A percentile compares a stretch with the other conserved stretches of the same genome.
Evolutionary conservation across 2,888 invertebrate genomes (phyloP).

Genomic region (Drosophila ezoana): DNA sequence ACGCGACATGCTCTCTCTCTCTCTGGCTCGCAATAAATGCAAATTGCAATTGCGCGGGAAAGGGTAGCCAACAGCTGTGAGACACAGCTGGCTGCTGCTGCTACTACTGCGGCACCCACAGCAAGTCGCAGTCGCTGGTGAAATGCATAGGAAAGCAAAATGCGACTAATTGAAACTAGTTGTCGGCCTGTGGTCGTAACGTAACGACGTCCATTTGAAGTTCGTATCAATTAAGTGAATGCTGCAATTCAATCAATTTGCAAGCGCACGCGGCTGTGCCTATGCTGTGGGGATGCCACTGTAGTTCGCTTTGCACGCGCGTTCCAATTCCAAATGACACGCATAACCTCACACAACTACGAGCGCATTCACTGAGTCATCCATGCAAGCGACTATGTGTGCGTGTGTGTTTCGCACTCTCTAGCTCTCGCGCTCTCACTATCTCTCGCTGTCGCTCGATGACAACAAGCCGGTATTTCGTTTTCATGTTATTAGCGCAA

Average conservation of each 20-base stretch:
- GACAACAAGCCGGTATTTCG: conserved; percentile 79
- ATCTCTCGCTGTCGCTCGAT: conserved; percentile 41
- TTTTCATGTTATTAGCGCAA: conserved; percentile 66
- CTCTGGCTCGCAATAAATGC: conserved; percentile 7
- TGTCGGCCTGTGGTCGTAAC: conserved; percentile 41
- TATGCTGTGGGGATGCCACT: conserved; percentile 53
- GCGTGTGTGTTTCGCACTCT: conserved; percentile 7
- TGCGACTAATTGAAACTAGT: conserved; percentile 70
- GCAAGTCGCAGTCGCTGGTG: conserved; percentile 42
- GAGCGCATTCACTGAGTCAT: conserved; percentile 73
- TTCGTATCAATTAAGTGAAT: conserved; percentile 83
- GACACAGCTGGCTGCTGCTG: conserved; percentile 38
- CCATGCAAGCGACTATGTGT: conserved; percentile 28
- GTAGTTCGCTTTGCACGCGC: conserved; percentile 53
- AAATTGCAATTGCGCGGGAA: conserved; percentile 66
- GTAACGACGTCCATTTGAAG: conserved; percentile 74
- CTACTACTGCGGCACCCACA: conserved; percentile 38
- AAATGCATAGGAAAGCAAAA: conserved; percentile 57
- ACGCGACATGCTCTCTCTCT: conserved; percentile 28
- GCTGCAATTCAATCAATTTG: conserved; percentile 71
- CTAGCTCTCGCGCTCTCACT: conserved; percentile 20
- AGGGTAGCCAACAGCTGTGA: conserved; percentile 62
- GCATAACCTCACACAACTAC: conserved; percentile 76
- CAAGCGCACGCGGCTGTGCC: conserved; percentile 17
- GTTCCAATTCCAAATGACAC: conserved; percentile 76